A percentile compares a stretch with the other conserved stretches of the same genome.
Evolutionary conservation across 1,140 invertebrate genomes (phyloP).

Genomic region (Lethocerus indicus): DNA sequence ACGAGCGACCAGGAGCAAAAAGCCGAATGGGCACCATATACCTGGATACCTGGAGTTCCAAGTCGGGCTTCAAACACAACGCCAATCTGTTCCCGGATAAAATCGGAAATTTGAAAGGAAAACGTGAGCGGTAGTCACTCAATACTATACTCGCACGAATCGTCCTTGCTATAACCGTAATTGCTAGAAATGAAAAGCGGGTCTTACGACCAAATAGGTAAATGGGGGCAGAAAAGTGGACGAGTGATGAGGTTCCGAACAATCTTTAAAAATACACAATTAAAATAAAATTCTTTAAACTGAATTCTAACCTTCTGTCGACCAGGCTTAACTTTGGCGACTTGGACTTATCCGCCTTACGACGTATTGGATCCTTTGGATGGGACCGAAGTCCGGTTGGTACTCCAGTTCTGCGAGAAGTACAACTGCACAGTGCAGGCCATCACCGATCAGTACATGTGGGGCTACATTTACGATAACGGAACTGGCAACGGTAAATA

Average conservation of each 20-base stretch:
- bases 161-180: no score
- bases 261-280: no score
- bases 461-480: slow-evolving; percentile 7
- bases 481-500: slow-evolving; percentile 11
- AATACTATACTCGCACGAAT: no score
- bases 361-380: slow-evolving; percentile 5
- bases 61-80: slow-evolving; percentile 3
- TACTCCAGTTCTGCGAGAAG: slow-evolving; percentile 4
- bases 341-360: slow-evolving; percentile 8
- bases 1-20: background rate
- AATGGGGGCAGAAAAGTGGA: no score
- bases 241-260: no score
- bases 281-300: background rate
- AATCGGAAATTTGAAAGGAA: slow-evolving; percentile 5
- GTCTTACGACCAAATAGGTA: no score
- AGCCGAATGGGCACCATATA: background rate
- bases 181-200: no score
- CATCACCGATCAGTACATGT: slow-evolving; percentile 1
- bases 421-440: slow-evolving; percentile 1
- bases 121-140: no score
- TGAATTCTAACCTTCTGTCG: background rate
- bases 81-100: slow-evolving; percentile 7
- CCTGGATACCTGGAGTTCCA: slow-evolving; percentile 4
- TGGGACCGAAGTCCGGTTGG: slow-evolving; percentile 7
- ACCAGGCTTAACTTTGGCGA: slow-evolving; percentile 7